phyloP scores from a whole-genome alignment of 2,888 invertebrate genomes.

The Perizoma affinitatum region DNA sequence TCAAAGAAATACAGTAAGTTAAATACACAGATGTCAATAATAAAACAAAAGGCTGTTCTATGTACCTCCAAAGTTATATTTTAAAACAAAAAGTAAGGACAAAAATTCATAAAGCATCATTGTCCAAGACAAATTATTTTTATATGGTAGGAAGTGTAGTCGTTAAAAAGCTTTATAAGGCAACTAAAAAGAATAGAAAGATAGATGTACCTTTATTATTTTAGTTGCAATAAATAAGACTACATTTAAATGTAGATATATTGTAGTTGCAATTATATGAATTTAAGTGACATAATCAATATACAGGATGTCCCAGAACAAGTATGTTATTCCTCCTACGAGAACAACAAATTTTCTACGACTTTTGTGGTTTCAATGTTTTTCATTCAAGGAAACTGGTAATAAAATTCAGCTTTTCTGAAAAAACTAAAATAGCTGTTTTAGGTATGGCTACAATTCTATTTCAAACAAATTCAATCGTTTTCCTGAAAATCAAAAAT shows the following conservation, averaged over 20 bases:
- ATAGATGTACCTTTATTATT: constrained; percentile 34
- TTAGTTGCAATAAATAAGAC: constrained; percentile 50
- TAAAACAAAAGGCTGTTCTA: constrained; percentile 81
- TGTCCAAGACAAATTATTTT: constrained; percentile 81
- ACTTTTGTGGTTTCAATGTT: too few relatives aligned
- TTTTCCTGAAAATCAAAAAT: too few relatives aligned
- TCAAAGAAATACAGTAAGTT: constrained; percentile 86
- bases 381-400: too few relatives aligned
- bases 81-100: constrained; percentile 69
- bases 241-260: constrained; percentile 35
- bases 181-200: constrained; percentile 53
- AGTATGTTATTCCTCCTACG: too few relatives aligned
- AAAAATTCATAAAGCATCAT: constrained; percentile 66
- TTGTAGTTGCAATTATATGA: not conserved
- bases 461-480: too few relatives aligned
- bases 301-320: not conserved
- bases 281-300: not conserved
- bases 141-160: constrained; percentile 65
- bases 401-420: too few relatives aligned
- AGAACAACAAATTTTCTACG: too few relatives aligned
- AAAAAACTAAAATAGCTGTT: too few relatives aligned
- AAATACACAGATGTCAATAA: constrained; percentile 56
- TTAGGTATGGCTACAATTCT: too few relatives aligned
- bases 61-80: constrained; percentile 82
- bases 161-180: constrained; percentile 73